Conservation (phyloP, 2,113 vertebrate species). For the Catagonus wagneri region DNA sequence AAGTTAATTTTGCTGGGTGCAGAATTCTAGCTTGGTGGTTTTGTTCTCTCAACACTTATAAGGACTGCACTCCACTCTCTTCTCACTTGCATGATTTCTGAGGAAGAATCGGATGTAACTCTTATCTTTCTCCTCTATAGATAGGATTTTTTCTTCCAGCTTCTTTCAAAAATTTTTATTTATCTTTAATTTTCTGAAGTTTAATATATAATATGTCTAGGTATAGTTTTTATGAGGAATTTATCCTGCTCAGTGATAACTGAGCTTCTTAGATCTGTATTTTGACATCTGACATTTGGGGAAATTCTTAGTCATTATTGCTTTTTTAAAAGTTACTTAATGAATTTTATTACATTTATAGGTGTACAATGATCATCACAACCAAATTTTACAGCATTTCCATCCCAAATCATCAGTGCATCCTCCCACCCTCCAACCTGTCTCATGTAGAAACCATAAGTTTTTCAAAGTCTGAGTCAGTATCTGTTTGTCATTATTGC, state of each 20-base stretch:
- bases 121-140: neutral
- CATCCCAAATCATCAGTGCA: too few relatives aligned
- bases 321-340: too few relatives aligned
- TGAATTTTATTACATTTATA: too few relatives aligned
- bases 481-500: neutral
- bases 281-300: neutral
- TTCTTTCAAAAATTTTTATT: neutral
- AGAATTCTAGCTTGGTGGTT: neutral
- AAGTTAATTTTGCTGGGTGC: neutral
- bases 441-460: too few relatives aligned
- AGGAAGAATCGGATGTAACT: neutral
- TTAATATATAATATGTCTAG: neutral
- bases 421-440: too few relatives aligned
- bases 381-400: too few relatives aligned
- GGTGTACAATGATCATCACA: too few relatives aligned
- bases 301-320: neutral
- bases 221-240: neutral
- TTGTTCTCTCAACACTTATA: neutral
- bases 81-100: neutral
- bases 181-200: constrained; percentile 22
- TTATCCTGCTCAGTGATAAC: neutral
- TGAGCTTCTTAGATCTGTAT: neutral
- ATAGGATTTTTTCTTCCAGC: neutral
- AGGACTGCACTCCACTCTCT: neutral
- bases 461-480: too few relatives aligned